Percentiles rank a stretch among this genome's conserved stretches.
phyloP scores from a whole-genome alignment of 2,113 vertebrate species.

The Dendrocopos noguchii region DNA sequence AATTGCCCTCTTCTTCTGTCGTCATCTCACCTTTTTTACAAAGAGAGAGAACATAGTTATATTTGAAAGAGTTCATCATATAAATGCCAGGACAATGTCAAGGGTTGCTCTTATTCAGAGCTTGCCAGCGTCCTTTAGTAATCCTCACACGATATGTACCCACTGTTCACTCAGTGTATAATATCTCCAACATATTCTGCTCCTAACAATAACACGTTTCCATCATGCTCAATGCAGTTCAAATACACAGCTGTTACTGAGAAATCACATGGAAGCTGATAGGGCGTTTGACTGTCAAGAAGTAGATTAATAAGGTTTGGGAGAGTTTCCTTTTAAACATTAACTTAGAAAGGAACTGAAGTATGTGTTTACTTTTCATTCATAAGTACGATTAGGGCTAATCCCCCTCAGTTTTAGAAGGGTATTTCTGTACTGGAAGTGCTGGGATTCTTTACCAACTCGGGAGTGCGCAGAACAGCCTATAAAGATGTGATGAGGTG shows the following conservation, averaged over 20 bases:
- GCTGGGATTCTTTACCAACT: background rate
- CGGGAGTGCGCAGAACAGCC: background rate
- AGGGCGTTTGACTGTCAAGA: background rate
- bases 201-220: background rate
- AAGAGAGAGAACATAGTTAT: background rate
- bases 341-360: background rate
- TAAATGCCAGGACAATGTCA: background rate
- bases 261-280: background rate
- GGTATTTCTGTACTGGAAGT: background rate
- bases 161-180: background rate
- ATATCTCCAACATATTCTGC: background rate
- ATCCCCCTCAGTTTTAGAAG: background rate
- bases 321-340: background rate
- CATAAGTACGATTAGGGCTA: background rate
- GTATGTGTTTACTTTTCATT: slow-evolving; percentile 13
- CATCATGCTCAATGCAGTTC: background rate
- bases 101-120: background rate
- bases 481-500: background rate
- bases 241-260: background rate
- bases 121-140: background rate
- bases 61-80: background rate
- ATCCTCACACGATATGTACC: background rate
- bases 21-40: background rate
- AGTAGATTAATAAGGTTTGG: background rate
- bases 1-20: background rate